phyloP scores from a whole-genome alignment of 2,113 vertebrate genomes.

The Nothoprocta pentlandii region DNA sequence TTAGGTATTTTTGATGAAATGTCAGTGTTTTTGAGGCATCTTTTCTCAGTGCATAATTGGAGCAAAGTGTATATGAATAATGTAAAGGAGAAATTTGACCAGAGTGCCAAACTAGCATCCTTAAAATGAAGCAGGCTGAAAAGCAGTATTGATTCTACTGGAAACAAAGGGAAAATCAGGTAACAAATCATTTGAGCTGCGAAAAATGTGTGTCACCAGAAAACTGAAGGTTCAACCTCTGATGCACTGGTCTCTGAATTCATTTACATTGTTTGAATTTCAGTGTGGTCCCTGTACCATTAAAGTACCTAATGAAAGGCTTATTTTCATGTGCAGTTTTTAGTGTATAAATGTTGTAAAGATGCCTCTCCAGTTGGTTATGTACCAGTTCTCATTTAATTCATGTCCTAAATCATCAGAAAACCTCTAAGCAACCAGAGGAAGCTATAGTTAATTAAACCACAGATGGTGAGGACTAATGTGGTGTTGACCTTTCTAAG shows the following conservation, averaged over 20 bases:
- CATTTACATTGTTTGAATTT: background rate
- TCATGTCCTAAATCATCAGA: slow-evolving; percentile 64
- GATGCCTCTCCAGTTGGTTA: slow-evolving; percentile 21
- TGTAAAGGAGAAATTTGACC: background rate
- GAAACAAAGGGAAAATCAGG: background rate
- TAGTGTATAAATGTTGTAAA: background rate
- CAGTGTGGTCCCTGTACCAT: background rate
- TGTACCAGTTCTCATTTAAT: slow-evolving; percentile 55
- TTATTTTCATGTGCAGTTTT: background rate
- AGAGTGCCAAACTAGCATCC: no score
- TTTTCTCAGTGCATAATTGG: background rate
- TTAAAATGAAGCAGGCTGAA: background rate
- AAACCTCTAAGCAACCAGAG: slow-evolving; percentile 68
- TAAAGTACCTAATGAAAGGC: background rate
- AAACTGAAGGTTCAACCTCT: background rate
- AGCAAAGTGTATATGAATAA: background rate
- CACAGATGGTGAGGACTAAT: slow-evolving; percentile 75
- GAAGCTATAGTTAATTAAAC: slow-evolving; percentile 73
- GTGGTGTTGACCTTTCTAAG: slow-evolving; percentile 64
- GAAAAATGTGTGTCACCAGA: background rate
- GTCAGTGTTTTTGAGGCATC: background rate
- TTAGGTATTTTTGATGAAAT: background rate
- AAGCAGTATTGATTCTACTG: background rate
- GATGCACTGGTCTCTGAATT: background rate
- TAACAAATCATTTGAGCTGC: background rate